Evolutionary conservation across 2,113 vertebrate species (phyloP).

Genomic region (Pelvicachromis taeniatus): DNA sequence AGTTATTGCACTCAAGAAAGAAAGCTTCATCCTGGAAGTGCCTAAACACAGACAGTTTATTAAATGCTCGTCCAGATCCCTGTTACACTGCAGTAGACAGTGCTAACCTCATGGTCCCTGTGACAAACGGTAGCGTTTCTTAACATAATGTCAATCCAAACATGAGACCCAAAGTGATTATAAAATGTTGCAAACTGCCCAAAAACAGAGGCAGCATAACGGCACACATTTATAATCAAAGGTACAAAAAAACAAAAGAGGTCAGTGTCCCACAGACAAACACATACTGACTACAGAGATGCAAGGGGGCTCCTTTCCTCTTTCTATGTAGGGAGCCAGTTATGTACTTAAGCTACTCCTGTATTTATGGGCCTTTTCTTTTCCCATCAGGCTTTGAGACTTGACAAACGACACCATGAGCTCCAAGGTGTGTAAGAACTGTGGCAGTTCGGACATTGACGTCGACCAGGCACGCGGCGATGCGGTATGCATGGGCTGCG

Average conservation of each 20-base stretch:
- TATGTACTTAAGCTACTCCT: background rate
- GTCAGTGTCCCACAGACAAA: background rate
- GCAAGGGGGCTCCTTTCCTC: background rate
- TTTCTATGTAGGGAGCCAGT: background rate
- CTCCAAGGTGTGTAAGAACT: conserved; percentile 80
- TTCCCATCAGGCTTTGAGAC: conserved; percentile 1
- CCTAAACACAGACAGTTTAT: background rate
- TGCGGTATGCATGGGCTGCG: conserved; percentile 90
- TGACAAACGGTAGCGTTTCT: background rate
- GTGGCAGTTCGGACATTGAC: conserved; percentile 87
- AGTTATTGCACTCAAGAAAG: background rate
- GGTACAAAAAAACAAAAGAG: background rate
- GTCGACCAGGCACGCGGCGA: conserved; percentile 87
- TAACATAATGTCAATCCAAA: background rate
- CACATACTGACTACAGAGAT: rapidly evolving
- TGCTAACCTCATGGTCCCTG: background rate
- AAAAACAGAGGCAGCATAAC: background rate
- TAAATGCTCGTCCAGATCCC: background rate
- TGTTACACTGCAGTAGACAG: background rate
- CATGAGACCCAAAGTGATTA: background rate
- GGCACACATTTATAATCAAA: background rate
- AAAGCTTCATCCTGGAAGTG: background rate
- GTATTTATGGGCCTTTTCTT: background rate
- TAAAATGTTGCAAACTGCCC: background rate
- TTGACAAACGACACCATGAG: conserved; percentile 68